phyloP scores from a whole-genome alignment of 2,797 vertebrate genomes.

The Gallinago stenura region DNA sequence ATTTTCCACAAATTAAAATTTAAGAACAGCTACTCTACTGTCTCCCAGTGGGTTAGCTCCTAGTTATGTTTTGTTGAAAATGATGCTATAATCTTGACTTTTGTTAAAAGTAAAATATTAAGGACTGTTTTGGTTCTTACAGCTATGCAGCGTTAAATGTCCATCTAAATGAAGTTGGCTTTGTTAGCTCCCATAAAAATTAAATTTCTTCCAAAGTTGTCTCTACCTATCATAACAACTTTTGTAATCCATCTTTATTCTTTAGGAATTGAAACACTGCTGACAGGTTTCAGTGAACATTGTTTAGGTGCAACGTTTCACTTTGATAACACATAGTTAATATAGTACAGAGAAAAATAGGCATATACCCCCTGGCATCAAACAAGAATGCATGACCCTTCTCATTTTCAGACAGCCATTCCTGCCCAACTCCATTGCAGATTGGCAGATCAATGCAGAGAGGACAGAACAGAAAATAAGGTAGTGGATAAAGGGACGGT shows the following conservation, averaged over 20 bases:
- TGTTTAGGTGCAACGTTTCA: not conserved
- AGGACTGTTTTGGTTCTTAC: not conserved
- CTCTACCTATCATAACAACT: not conserved
- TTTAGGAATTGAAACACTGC: not conserved
- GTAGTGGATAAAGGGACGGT: not conserved
- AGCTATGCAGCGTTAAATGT: not conserved
- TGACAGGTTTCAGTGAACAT: not conserved
- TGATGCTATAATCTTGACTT: slow-evolving; percentile 38
- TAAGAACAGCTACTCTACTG: not conserved
- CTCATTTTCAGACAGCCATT: not conserved
- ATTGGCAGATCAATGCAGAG: not conserved
- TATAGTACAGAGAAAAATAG: not conserved
- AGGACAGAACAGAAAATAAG: not conserved
- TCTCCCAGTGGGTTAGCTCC: not conserved
- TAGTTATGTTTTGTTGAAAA: not conserved
- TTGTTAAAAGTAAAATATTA: slow-evolving; percentile 40
- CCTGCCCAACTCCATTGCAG: not conserved
- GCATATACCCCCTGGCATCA: not conserved
- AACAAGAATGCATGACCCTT: not conserved
- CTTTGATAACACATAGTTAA: not conserved
- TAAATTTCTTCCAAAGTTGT: slow-evolving; percentile 38
- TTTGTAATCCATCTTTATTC: not conserved
- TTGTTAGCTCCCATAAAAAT: slow-evolving; percentile 31
- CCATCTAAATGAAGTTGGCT: slow-evolving; percentile 11
- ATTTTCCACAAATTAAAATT: slow-evolving; percentile 7